Base-by-base conservation (phyloP, 2,113 vertebrate genomes). In the Cnemophilus loriae region DNA sequence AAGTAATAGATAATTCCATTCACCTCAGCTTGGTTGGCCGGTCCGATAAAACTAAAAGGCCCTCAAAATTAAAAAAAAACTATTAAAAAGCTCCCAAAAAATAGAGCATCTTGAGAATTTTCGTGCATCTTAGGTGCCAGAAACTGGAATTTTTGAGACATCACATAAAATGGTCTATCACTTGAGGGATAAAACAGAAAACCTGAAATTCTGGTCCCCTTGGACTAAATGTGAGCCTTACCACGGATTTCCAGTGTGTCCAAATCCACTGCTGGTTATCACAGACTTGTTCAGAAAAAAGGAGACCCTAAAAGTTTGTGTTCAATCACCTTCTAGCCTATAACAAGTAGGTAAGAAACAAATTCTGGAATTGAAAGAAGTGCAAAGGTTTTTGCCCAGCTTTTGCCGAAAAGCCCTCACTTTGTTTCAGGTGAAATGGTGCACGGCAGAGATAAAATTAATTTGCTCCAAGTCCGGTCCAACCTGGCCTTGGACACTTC, bases 261-360 rank as follows among this genome's bases (percentile, higher is more conserved):
- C 7, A 55, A 70, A 70, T 46, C 89, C 7, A 35, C 8, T 30
- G 39, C 27, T 52, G 8, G 15, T 42, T 71, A 59, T 33, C 10
- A 10, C 9, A 11, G 5, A 13, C 2, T 5, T 37, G 28, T 67
- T 47, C 60, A 50, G 18, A 17, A 68, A 57, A 57, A 50, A 55
- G 1, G 1, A 2, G 3, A 67, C 24, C 7, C 2, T 32, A 17
- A 63, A 77, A 20, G 7, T 16, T 32, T 18, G 0, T 52, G 3
- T 47, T 80, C 11, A 39, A 2, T 46, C 2, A 1, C 10, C 15
- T 80, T 78, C 7, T 26, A 2, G 6, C 4, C 7, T 42, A 2
- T 4, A 50, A 35, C 1, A 5, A 47, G 11, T 13, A 39, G 11
- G 7, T 13, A 53, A 73, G 23, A 30, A 79, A 35, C 16, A 24